Evolutionary conservation across 2,797 vertebrate species (phyloP).

Genomic region (Urocyon cinereoargenteus): DNA sequence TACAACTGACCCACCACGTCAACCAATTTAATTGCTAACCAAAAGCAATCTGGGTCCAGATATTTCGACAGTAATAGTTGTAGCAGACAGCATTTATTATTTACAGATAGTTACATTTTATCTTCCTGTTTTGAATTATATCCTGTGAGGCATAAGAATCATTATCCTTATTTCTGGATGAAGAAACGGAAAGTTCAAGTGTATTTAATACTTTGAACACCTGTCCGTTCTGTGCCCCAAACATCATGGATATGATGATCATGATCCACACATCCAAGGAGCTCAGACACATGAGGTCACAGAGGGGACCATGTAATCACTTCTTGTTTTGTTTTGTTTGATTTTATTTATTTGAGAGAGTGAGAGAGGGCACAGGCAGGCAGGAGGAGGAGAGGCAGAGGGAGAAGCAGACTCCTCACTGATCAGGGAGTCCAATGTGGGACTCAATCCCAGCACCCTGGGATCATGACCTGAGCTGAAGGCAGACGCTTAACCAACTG

Average conservation of each 20-base stretch:
- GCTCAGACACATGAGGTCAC: background rate
- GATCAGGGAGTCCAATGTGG: too few relatives aligned
- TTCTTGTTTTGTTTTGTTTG: background rate
- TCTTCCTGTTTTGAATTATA: background rate
- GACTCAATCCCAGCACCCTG: too few relatives aligned
- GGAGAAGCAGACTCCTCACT: too few relatives aligned
- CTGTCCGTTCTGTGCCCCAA: background rate
- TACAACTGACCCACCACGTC: background rate
- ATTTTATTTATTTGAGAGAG: too few relatives aligned
- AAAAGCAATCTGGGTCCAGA: background rate
- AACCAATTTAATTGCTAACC: background rate
- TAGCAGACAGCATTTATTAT: background rate
- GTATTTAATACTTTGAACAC: background rate
- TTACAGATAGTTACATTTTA: background rate
- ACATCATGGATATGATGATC: fast-evolving
- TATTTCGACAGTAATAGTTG: background rate
- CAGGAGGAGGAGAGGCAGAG: too few relatives aligned
- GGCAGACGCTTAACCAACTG: too few relatives aligned
- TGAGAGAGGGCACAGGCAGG: too few relatives aligned
- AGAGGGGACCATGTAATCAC: background rate
- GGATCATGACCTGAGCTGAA: too few relatives aligned
- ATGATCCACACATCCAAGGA: fast-evolving
- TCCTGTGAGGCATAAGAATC: background rate
- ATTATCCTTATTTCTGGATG: background rate
- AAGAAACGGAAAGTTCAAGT: background rate